A percentile compares a stretch with the other conserved stretches of the same genome.
Evolutionary conservation across 2,888 invertebrate species (phyloP).

Genomic region (Monochamus alternatus): DNA sequence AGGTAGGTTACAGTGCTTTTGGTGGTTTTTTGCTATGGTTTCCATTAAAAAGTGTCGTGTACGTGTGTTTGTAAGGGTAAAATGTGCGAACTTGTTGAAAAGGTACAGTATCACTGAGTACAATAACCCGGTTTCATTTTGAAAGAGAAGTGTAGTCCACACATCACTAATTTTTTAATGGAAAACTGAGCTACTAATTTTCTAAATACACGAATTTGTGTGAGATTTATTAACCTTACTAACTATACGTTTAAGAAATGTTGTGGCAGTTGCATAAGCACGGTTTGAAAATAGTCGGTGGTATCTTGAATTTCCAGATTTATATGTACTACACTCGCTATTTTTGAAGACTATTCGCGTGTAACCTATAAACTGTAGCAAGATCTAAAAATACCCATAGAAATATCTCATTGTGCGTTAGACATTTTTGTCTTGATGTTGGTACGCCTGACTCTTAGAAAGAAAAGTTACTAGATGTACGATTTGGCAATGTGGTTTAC

Average conservation of each 20-base stretch:
- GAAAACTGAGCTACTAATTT: background rate
- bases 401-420: background rate
- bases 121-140: background rate
- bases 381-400: slow-evolving; percentile 1
- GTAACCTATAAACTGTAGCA: slow-evolving; percentile 1
- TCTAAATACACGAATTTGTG: background rate
- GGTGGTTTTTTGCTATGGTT: slow-evolving; percentile 19
- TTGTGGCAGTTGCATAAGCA: background rate
- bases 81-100: slow-evolving; percentile 6
- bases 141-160: background rate
- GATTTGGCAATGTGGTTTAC: too few species aligned
- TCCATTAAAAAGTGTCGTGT: slow-evolving; percentile 26
- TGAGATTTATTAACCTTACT: background rate
- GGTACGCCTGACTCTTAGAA: background rate
- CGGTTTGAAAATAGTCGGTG: background rate
- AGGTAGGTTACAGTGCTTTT: slow-evolving; percentile 62
- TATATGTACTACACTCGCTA: slow-evolving; percentile 4
- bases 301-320: slow-evolving; percentile 5
- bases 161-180: slow-evolving; percentile 3
- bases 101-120: slow-evolving; percentile 14
- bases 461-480: background rate
- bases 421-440: slow-evolving; percentile 3
- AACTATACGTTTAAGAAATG: background rate
- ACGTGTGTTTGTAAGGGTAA: slow-evolving; percentile 15
- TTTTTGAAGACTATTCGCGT: slow-evolving; percentile 7